These are phyloP conservation scores for Delichon dasypus DNA, from an alignment of 2,797 vertebrate genomes.

Conservation along the genomic window DNA sequence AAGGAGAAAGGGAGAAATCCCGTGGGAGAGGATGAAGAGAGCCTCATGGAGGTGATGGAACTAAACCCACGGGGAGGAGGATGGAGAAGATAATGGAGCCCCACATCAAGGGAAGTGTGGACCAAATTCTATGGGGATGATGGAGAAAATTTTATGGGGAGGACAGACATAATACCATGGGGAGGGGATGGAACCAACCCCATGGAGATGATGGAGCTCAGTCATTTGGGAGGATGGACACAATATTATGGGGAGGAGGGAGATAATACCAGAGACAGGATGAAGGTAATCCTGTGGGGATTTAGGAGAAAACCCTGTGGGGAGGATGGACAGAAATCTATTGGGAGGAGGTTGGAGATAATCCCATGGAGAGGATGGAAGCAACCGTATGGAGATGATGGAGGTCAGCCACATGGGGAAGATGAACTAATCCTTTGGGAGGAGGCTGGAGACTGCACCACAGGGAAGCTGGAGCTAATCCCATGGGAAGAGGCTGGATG, in stretches of 20 bases:
- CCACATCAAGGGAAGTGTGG: not conserved
- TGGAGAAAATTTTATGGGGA: not conserved
- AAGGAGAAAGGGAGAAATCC: not conserved
- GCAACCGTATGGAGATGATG: not conserved
- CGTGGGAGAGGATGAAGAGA: not conserved
- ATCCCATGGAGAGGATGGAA: not conserved
- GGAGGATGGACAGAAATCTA: not conserved
- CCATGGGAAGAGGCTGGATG: not conserved
- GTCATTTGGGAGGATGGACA: not conserved
- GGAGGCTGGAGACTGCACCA: not conserved
- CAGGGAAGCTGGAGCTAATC: not conserved
- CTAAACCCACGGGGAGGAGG: not conserved
- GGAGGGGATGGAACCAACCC: not conserved
- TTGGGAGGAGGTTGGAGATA: not conserved
- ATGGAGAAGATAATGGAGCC: not conserved
- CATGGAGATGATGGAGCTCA: not conserved
- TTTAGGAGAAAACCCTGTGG: not conserved
- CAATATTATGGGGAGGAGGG: not conserved
- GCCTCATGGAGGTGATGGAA: not conserved
- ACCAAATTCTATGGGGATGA: not conserved
- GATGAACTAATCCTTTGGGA: not conserved
- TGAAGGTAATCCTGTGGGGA: not conserved
- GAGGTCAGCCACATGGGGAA: not conserved
- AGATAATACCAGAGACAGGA: not conserved
- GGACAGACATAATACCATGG: not conserved